Conservation (phyloP, 2,888 invertebrate species). For the Eupelmus urozonus region DNA sequence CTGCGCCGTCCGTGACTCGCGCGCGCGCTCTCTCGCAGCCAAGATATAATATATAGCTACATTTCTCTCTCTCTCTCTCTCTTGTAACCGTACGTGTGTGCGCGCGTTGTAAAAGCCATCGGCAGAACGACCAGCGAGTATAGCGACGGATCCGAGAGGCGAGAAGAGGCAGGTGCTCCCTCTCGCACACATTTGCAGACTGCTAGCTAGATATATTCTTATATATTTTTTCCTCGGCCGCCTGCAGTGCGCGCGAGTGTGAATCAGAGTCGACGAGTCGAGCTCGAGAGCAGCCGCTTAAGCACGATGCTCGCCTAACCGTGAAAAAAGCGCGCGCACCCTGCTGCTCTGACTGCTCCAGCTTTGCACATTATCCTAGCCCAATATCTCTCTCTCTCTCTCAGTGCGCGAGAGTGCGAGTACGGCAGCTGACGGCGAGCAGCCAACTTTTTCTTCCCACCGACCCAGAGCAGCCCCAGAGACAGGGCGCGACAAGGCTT, state of each 20-base stretch:
- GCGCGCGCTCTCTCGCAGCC: too few species aligned
- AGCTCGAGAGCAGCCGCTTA: background rate
- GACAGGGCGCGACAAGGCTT: background rate
- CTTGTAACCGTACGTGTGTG: constrained; percentile 6
- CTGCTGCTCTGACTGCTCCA: too few species aligned
- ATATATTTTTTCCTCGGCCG: too few species aligned
- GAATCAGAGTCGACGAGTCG: background rate
- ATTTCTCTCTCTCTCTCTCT: too few species aligned
- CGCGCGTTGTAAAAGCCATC: constrained; percentile 12
- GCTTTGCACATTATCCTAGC: too few species aligned
- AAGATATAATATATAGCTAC: too few species aligned
- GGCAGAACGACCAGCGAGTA: background rate
- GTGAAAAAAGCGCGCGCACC: background rate
- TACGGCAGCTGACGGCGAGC: background rate
- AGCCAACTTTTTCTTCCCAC: too few species aligned
- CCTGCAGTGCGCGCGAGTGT: constrained; percentile 6
- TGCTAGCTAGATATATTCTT: too few species aligned
- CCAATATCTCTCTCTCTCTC: too few species aligned
- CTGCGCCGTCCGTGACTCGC: too few species aligned
- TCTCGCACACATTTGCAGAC: too few species aligned
- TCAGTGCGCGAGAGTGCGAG: background rate
- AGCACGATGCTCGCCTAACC: constrained; percentile 40
- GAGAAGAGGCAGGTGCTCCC: constrained; percentile 20
- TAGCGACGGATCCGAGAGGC: too few species aligned
- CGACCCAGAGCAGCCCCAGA: constrained; percentile 22